These are phyloP conservation scores for Leiothrix lutea DNA, from an alignment of 2,113 vertebrate genomes.

Conservation along the genomic window DNA sequence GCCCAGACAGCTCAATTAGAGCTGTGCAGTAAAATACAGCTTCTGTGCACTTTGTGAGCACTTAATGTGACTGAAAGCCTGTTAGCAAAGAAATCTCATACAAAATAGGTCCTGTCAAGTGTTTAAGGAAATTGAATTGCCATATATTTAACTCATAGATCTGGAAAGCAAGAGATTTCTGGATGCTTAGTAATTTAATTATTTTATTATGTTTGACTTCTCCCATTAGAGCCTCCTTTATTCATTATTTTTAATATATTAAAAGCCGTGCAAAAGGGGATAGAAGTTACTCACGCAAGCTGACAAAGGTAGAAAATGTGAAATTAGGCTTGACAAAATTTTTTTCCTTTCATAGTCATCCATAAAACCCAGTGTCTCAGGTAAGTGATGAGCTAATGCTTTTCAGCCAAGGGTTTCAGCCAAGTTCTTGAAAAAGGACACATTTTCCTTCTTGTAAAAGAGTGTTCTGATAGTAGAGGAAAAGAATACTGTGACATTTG, in stretches of 20 bases:
- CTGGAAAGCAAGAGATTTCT: conserved; percentile 21
- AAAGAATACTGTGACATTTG: not conserved
- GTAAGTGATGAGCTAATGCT: not conserved
- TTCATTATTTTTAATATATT: conserved; percentile 55
- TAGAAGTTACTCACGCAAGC: not conserved
- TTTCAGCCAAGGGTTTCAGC: not conserved
- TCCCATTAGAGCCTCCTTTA: not conserved
- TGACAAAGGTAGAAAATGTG: not conserved
- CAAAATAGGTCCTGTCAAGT: conserved; percentile 66
- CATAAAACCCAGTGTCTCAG: not conserved
- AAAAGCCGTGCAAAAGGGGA: not conserved
- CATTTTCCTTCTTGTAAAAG: not conserved
- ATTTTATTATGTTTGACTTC: conserved; percentile 37
- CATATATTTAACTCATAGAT: conserved; percentile 46
- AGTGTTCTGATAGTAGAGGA: not conserved
- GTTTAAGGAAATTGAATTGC: conserved; percentile 71
- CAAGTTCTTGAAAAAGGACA: not conserved
- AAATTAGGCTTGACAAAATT: not conserved
- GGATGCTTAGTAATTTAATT: conserved; percentile 63
- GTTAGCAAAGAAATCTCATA: conserved; percentile 63
- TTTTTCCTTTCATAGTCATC: not conserved
- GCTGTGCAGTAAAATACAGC: conserved; percentile 66
- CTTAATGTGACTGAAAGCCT: conserved; percentile 70
- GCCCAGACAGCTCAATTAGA: conserved; percentile 74
- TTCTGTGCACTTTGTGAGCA: conserved; percentile 60